Conservation (phyloP, 2,888 invertebrate species). For the Aquatica leii region DNA sequence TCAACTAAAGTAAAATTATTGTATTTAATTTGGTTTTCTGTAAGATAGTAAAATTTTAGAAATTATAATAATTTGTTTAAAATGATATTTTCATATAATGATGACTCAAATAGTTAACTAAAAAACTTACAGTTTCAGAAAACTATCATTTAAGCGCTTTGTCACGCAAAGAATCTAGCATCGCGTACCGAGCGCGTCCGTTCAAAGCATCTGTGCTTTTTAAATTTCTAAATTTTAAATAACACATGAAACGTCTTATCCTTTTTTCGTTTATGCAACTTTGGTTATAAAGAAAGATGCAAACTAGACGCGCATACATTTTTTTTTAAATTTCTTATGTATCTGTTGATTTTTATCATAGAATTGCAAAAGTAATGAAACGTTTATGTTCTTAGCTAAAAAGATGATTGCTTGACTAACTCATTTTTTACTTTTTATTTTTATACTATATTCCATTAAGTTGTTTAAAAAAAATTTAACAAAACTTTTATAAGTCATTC, state of each 20-base stretch:
- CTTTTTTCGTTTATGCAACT: slow-evolving; percentile 33
- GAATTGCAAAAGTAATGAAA: slow-evolving; percentile 41
- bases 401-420: slow-evolving; percentile 40
- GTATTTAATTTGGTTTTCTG: no score
- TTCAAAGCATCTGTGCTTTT: slow-evolving; percentile 49
- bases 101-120: slow-evolving; percentile 43
- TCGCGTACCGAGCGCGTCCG: slow-evolving; percentile 45
- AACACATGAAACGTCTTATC: slow-evolving; percentile 39
- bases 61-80: slow-evolving; percentile 18
- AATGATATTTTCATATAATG: slow-evolving; percentile 23
- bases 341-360: slow-evolving; percentile 41
- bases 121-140: slow-evolving; percentile 40
- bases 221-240: slow-evolving; percentile 33
- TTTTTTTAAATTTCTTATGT: slow-evolving; percentile 42
- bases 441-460: slow-evolving; percentile 31
- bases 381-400: slow-evolving; percentile 42
- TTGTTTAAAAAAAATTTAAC: slow-evolving; percentile 27
- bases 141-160: slow-evolving; percentile 48
- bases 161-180: slow-evolving; percentile 48
- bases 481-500: slow-evolving; percentile 20
- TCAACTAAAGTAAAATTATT: no score
- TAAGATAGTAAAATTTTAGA: no score
- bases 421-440: slow-evolving; percentile 33
- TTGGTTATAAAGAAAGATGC: slow-evolving; percentile 33
- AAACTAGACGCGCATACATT: slow-evolving; percentile 37